Base-by-base conservation (phyloP, 1,140 invertebrate genomes). In the Acromyrmex charruanus region DNA sequence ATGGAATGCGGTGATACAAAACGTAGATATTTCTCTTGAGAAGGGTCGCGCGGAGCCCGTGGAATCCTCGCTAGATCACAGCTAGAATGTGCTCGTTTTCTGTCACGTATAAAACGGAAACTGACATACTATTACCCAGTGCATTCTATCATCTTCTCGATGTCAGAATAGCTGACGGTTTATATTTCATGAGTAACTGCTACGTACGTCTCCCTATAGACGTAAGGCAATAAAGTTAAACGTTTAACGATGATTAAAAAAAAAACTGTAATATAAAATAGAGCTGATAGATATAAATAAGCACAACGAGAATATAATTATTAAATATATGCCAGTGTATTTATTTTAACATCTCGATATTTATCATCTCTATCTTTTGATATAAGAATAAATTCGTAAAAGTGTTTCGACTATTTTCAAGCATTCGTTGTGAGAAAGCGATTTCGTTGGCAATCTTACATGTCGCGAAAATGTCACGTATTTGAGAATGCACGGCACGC, bases 61-160 rank as follows among this genome's bases (percentile, higher is more conserved):
- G n/a, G 39, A 82, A 82, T 82, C 53, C 21, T 25, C 65, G 31
- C 31, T 58, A 81, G 49, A 81, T 81, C 66, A 72, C 53, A 28
- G 31, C 31, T 72, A 72, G 39, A 82, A 49, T 72, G 53, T 74
- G 39, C 35, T 59, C 53, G 68, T 61, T 82, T 72, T 82, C 68
- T 82, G 53, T 82, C 39, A 82, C 39, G 69, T 81, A 81, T 82
- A 82, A 61, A 82, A 82, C 55, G 53, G 12, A 82, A 82, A 61
- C 68, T 72, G 66, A 74, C 55, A 35, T 61, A 14, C 79, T 80
- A 69, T 80, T 81, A 81, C 51, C 51, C 35, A n/a, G 65, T 59
- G 31, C 66, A 31, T 72, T 72, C 21, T 55, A 82, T 82, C 51
- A 71, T 69, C 10, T 66, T 66, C 44, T 16, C 53, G 10, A 1